Evolutionary conservation across 2,888 invertebrate species (phyloP), one percentile per base, ranked within the genome.

Genomic region (Drosophila fulvimacula): DNA sequence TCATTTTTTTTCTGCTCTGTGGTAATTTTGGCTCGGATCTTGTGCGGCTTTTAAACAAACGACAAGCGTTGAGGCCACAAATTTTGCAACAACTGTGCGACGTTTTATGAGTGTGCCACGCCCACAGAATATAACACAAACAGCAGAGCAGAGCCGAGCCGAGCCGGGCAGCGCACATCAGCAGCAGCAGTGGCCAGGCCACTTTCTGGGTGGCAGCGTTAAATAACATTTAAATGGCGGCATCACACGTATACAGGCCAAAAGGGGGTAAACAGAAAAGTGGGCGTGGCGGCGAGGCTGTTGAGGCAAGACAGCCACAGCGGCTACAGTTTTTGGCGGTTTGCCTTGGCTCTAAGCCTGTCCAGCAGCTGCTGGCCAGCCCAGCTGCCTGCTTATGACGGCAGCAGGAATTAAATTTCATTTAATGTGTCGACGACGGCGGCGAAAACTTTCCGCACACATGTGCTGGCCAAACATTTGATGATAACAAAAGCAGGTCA

Each of bases 351-450:
- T 57, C 72, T 72, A 63, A 76, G 86, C 88, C 76, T 76, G 85
- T 88, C 88, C 88, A 79, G 80, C 71, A 71, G 67, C 55, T 56
- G 52, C 49, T 41, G 49, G 19, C 30, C 30, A 0, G 30, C 13
- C 34, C 34, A 2, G 60, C 49, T 59, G 72, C 44, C 83, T 88
- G 88, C 86, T 82, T 82, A 87, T 82, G 88, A 78, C 73, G 88
- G 84, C 88, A 71, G 66, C 78, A 76, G 81, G 89, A 88, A 88
- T 83, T 83, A 83, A 88, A 88, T 83, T 83, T 83, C 89, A 86
- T 83, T 83, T 83, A 83, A 83, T 83, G 87, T 86, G 83, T 72
- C 76, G 80, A 79, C 76, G 80, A 79, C 77, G 57, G 49, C 67
- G 56, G 52, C 88, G 76, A 82, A 82, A 82, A 77, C 74, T 82